These are phyloP conservation scores for Enteromius unitaeniatus DNA, from an alignment of 2,797 vertebrate species.

Conservation along the genomic window DNA sequence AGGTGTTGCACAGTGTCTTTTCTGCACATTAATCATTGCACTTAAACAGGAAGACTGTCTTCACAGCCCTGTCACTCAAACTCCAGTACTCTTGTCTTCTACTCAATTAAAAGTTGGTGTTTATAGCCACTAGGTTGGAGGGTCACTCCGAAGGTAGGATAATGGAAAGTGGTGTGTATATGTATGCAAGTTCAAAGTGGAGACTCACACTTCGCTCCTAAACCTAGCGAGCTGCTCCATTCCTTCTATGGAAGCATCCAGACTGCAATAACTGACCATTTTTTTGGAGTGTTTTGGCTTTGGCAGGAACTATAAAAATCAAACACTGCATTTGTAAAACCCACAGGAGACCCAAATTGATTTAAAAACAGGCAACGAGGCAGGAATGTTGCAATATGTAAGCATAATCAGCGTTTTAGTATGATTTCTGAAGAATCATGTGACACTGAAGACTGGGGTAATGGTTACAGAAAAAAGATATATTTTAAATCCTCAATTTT, in stretches of 20 bases:
- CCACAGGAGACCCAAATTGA: not conserved
- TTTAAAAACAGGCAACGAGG: not conserved
- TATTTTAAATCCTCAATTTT: not conserved
- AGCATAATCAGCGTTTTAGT: not conserved
- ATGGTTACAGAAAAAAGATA: not conserved
- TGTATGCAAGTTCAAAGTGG: not conserved
- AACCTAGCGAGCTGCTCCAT: not conserved
- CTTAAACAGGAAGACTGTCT: not conserved
- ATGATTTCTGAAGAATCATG: not conserved
- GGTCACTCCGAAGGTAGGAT: not conserved
- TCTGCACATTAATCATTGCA: constrained; percentile 3
- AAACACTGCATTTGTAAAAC: not conserved
- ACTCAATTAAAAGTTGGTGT: constrained; percentile 29
- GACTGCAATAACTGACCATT: not conserved
- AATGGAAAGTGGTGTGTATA: constrained; percentile 10
- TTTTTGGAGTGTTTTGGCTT: not conserved
- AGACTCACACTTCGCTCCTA: not conserved
- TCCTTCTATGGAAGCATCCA: constrained; percentile 14
- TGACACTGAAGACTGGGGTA: not conserved
- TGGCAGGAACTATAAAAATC: constrained; percentile 4
- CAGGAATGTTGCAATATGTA: not conserved
- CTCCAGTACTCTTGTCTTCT: not conserved
- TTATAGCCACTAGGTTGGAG: not conserved
- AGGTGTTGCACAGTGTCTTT: not conserved
- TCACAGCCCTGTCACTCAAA: constrained; percentile 45